A percentile compares a stretch with the other conserved stretches of the same genome.
Conservation (phyloP, 2,113 vertebrate genomes). For the Oplegnathus fasciatus region DNA sequence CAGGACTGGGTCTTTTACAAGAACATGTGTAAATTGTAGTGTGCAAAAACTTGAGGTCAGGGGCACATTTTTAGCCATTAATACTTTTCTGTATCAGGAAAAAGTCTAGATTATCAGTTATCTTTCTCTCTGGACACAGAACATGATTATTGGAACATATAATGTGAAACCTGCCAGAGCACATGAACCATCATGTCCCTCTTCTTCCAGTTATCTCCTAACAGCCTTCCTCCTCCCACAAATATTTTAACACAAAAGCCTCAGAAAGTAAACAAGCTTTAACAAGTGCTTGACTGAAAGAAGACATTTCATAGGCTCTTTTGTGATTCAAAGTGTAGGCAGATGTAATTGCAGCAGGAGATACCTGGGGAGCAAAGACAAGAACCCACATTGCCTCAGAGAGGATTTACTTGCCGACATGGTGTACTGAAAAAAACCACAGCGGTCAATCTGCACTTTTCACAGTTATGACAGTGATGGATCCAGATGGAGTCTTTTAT, state of each 20-base stretch:
- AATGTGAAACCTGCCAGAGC: conserved; percentile 45
- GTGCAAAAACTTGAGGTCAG: too few relatives aligned
- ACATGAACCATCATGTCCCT: conserved; percentile 33
- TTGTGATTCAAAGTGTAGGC: conserved; percentile 55
- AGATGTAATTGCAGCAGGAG: conserved; percentile 64
- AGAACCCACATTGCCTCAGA: conserved; percentile 9
- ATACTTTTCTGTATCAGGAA: background rate
- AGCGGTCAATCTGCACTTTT: conserved; percentile 7
- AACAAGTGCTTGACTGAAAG: conserved; percentile 59
- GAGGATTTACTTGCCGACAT: conserved; percentile 39
- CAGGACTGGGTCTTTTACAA: too few relatives aligned
- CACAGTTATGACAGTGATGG: conserved; percentile 39
- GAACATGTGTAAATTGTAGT: background rate
- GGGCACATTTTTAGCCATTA: background rate
- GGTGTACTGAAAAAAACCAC: background rate
- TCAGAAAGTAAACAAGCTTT: conserved; percentile 62
- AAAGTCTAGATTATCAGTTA: background rate
- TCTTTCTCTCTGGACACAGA: conserved; percentile 19
- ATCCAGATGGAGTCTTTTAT: conserved; percentile 41
- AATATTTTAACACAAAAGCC: conserved; percentile 68
- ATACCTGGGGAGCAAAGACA: conserved; percentile 35
- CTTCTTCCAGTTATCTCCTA: conserved; percentile 30
- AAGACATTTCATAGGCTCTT: conserved; percentile 45
- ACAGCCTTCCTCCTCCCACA: conserved; percentile 54
- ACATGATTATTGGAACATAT: conserved; percentile 11